Evolutionary conservation across 1,140 invertebrate genomes (phyloP).

Genomic region (Platyscapa corneri): DNA sequence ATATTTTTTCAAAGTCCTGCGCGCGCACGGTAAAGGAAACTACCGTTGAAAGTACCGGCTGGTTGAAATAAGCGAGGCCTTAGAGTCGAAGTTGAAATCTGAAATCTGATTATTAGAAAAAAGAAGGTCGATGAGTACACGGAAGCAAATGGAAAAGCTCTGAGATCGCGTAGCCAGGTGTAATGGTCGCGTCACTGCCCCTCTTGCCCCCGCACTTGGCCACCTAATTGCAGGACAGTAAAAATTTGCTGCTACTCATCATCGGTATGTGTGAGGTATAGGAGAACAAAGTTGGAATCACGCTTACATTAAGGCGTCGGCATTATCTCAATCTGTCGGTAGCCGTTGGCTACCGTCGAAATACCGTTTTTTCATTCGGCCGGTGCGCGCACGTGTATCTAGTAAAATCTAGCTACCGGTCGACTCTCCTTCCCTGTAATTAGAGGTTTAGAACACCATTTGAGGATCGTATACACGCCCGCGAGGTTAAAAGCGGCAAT

Average conservation of each 20-base stretch:
- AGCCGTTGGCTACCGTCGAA: slow-evolving; percentile 52
- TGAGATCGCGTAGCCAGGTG: neutral
- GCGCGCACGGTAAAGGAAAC: no score
- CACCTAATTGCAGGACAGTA: slow-evolving; percentile 15
- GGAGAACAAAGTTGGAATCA: neutral
- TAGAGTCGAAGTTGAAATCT: no score
- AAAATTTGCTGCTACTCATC: slow-evolving; percentile 24
- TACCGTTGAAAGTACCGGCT: no score
- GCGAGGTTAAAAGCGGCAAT: slow-evolving; percentile 12
- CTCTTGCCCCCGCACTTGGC: no score
- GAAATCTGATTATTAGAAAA: no score
- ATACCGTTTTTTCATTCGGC: neutral
- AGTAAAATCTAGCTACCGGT: slow-evolving; percentile 31
- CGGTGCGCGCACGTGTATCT: neutral
- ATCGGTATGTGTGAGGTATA: no score
- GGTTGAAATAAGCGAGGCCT: no score
- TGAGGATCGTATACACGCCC: neutral
- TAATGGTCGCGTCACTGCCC: slow-evolving; percentile 20
- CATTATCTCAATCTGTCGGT: slow-evolving; percentile 43
- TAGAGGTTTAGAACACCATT: slow-evolving; percentile 31
- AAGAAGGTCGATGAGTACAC: neutral
- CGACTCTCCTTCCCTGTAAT: slow-evolving; percentile 11
- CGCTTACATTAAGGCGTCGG: slow-evolving; percentile 20
- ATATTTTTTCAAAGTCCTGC: no score
- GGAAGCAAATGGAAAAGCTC: neutral